Evolutionary conservation across 2,113 vertebrate genomes (phyloP).

Genomic region (Jaculus jaculus): DNA sequence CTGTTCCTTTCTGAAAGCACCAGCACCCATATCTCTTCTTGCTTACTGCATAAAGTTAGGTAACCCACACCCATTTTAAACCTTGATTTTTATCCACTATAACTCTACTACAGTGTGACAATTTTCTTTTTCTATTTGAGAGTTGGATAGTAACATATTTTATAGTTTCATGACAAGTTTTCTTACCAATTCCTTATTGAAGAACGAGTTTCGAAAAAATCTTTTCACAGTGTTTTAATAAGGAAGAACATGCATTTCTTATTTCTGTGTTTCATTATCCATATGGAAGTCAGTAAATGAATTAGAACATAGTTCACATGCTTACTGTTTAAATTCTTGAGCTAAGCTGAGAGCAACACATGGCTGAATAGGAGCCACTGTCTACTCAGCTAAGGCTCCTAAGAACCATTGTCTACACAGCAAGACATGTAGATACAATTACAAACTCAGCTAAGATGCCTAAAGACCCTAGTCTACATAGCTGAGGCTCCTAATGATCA

Average conservation of each 20-base stretch:
- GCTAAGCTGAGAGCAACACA: not conserved
- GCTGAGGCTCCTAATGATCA: not conserved
- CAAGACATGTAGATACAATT: no score
- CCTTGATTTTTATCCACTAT: not conserved
- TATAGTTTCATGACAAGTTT: not conserved
- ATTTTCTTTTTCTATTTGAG: not conserved
- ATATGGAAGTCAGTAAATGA: not conserved
- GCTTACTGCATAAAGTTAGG: not conserved
- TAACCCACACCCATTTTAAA: not conserved
- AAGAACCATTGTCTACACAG: no score
- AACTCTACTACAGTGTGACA: not conserved
- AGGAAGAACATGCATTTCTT: slow-evolving; percentile 11
- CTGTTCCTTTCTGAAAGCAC: slow-evolving; percentile 12
- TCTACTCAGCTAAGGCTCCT: no score
- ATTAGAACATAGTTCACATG: not conserved
- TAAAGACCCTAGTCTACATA: no score
- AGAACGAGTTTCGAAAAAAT: not conserved
- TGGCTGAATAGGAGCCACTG: not conserved
- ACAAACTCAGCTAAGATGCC: no score
- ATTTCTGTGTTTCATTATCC: not conserved
- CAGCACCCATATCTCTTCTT: not conserved
- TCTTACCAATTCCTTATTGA: not conserved
- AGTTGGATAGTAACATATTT: not conserved
- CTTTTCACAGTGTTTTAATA: slow-evolving; percentile 35
- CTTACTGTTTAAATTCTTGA: not conserved